Evolutionary conservation across 2,113 vertebrate genomes (phyloP), one percentile per base, ranked within the genome.

Genomic region (Toxotes jaculatrix): DNA sequence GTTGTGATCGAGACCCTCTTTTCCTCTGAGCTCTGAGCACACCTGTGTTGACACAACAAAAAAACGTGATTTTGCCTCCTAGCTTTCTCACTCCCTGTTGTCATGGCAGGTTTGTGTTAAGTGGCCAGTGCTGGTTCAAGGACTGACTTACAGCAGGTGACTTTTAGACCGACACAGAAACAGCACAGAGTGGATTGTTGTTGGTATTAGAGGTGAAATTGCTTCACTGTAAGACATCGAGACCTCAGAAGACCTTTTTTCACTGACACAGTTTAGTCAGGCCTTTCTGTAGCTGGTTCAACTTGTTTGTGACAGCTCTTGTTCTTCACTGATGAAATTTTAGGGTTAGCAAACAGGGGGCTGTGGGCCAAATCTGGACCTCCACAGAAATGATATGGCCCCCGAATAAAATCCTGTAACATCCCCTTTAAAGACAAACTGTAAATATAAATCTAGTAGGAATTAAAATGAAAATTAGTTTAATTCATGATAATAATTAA

Each of bases 51-150:
- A 88, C 88, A 88, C 67, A 74, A 90, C 83, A 82, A 80, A 82
- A 68, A 82, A 68, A 88, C 85, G 88, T 83, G 88, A 80, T 87
- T 90, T 75, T 87, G 83, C 86, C 91, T 79, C 81, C 57, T 70
- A 71, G 87, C 79, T 78, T 42, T 77, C 77, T 77, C 62, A 36
- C 75, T 76, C 63, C 73, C 53, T 17, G 81, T 82, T 90, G 90
- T 89, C 91, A 63, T 0, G 38, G 74, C 65, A 12, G 21, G 66
- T 93, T 92, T 92, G 83, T 81, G 80, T 92, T 56, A 65, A 66
- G 49, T n/a, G 62, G 79, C 34, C 57, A 3, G 59, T 27, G 55
- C 11, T 5, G 38, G 32, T 60, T 62, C 19, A 16, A 40, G 49
- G 73, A 64, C 49, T 49, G 87, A 83, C 74, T 77, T 36, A 9